These are phyloP conservation scores for Spodoptera frugiperda DNA, from an alignment of 1,140 invertebrate genomes.

Conservation along the genomic window DNA sequence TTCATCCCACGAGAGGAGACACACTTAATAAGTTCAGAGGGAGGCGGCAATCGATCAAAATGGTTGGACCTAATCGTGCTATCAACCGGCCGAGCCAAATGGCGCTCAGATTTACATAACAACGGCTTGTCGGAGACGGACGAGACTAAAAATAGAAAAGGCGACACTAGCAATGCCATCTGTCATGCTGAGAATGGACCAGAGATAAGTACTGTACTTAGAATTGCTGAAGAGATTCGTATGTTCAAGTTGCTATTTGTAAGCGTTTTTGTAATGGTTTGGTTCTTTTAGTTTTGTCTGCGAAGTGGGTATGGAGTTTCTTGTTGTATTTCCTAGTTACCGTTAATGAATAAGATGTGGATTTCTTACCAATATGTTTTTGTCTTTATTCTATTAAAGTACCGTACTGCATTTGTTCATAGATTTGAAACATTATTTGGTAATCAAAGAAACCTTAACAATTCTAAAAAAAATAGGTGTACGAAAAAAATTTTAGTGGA, in stretches of 20 bases:
- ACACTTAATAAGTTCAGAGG: conserved; percentile 15
- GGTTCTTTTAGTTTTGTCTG: neutral
- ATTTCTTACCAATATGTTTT: neutral
- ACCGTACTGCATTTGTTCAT: too few relatives aligned
- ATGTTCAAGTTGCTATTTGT: neutral
- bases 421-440: too few relatives aligned
- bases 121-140: neutral
- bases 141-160: neutral
- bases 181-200: neutral
- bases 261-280: neutral
- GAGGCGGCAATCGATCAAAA: conserved; percentile 28
- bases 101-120: conserved; percentile 31
- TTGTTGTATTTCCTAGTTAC: too few relatives aligned
- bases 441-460: too few relatives aligned
- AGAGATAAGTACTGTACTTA: neutral
- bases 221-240: neutral
- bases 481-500: too few relatives aligned
- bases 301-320: too few relatives aligned
- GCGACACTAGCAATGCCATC: neutral
- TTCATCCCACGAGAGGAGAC: neutral
- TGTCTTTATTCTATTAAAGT: too few relatives aligned
- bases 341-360: neutral
- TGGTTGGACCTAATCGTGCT: conserved; percentile 21
- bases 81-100: conserved; percentile 19
- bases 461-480: too few relatives aligned